These are phyloP conservation scores for Illadopsis cleaveri DNA, from an alignment of 2,113 vertebrate species.

Conservation along the genomic window DNA sequence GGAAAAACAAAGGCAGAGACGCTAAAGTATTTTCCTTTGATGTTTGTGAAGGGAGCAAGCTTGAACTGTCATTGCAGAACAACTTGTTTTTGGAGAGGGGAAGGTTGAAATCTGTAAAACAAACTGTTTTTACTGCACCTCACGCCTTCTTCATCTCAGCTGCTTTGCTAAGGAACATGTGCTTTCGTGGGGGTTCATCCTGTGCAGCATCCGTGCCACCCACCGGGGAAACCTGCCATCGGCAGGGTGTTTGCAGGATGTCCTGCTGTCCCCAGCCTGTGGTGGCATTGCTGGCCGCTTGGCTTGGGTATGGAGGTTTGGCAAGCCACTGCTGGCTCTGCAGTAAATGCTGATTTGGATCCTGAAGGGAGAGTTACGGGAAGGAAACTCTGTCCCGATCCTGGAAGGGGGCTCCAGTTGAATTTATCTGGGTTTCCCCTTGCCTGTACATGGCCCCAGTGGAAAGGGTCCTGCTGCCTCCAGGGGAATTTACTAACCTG, in stretches of 20 bases:
- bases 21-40: slow-evolving; percentile 35
- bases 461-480: neutral
- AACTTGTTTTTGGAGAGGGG: slow-evolving; percentile 36
- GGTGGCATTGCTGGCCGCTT: neutral
- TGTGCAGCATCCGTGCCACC: neutral
- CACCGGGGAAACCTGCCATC: neutral
- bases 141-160: neutral
- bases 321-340: neutral
- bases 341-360: neutral
- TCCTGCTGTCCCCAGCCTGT: neutral
- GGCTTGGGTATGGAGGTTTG: neutral
- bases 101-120: slow-evolving; percentile 34
- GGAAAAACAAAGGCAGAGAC: slow-evolving; percentile 25
- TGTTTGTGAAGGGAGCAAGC: slow-evolving; percentile 52
- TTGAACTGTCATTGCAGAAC: slow-evolving; percentile 48
- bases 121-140: neutral
- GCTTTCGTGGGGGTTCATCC: neutral
- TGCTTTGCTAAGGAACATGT: neutral
- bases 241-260: neutral
- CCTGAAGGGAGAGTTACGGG: neutral
- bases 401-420: neutral
- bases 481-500: neutral
- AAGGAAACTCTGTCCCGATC: neutral
- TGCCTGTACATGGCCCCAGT: neutral
- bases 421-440: neutral